Evolutionary conservation across 1,140 invertebrate genomes (phyloP), one percentile per base, ranked within the genome.

Genomic region (Hestina assimilis): DNA sequence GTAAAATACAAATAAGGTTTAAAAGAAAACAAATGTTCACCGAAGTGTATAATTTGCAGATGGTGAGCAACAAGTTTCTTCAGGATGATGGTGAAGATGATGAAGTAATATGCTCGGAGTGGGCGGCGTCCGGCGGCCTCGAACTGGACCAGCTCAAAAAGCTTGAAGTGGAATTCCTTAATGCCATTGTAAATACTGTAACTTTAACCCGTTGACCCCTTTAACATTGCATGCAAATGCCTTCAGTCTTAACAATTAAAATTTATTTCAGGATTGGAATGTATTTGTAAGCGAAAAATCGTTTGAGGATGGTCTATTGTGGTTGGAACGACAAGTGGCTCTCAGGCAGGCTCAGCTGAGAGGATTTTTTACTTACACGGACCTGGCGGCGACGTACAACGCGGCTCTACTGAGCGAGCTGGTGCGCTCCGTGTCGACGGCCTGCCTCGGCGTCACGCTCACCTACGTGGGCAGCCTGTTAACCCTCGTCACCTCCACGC

Each of bases 51-150:
- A 2, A n/a, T 59, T 69, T 90, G 12, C 75, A 98, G 97, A 95
- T 99, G 94, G 94, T 98, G 69, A 97, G 97, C 19, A 97, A 95
- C 69, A 99, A 99, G 90, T 98, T 96, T 87, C 89, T 98, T 66
- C 93, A 96, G 80, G 97, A 98, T 79, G 94, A 96, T 82, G 97
- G 96, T 43, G 95, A 96, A 87, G 93, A 95, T 63, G 95, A 96
- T 75, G 95, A 96, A 82, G 95, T 97, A 45, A 94, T 95, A 72
- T 94, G 96, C 73, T 91, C 92, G 50, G 95, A 97, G 89, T 99
- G 97, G 97, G 96, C 96, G 26, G 89, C 91, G 28, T 94, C 95
- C 15, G 94, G 92, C 5, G 92, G 94, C 52, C 85, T 98, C 43
- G 92, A 93, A 42, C 79, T 94, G 5, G 89, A 92, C 41, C 91